Base-by-base conservation (phyloP, 2,888 invertebrate species). In the Ophion obscuratus region DNA sequence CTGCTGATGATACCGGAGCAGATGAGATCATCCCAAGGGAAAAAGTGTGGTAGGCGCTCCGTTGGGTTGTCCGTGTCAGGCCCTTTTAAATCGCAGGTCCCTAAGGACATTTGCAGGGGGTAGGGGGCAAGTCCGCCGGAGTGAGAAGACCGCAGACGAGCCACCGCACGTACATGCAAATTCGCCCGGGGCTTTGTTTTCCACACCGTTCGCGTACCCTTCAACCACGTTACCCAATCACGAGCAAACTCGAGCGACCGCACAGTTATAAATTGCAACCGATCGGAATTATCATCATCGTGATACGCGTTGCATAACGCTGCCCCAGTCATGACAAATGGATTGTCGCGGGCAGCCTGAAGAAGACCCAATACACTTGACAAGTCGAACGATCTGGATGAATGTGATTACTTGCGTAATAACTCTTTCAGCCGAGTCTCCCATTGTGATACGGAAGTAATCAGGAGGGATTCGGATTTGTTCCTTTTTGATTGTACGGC, bases 31-130 rank as follows among this genome's bases (percentile, higher is more conserved):
- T 79, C 86, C 78, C 81, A 44, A 53, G 86, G 86, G 83, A 86
- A 67, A 81, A 75, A 53, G 53, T 73, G 84, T 71, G 75, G 86
- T 79, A 70, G 78, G 81, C 83, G 84, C 70, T 62, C 75, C 64
- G 75, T 20, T 64, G 53, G 77, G 59, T 73, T 27, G 71, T 80
- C 78, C 81, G 81, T 84, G 78, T 84, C 86, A 70, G 81, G 84
- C 83, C 81, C 86, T 84, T 86, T 86, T 81, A 66, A 84, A 86
- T 81, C 81, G 78, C 78, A 81, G 61, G 75, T 86, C 86, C 84
- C 86, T 61, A 66, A 81, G 78, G 86, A 84, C 75, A 44, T 67
- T 67, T 70, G 70, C 53, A 53, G 81, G 59, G 59, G 57, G 66
- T 75, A 64, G 44, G 64, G 57, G 17, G 53, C 68, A 31, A 73